These are phyloP conservation scores for Catharus ustulatus DNA, from an alignment of 2,797 vertebrate genomes.

Conservation along the genomic window DNA sequence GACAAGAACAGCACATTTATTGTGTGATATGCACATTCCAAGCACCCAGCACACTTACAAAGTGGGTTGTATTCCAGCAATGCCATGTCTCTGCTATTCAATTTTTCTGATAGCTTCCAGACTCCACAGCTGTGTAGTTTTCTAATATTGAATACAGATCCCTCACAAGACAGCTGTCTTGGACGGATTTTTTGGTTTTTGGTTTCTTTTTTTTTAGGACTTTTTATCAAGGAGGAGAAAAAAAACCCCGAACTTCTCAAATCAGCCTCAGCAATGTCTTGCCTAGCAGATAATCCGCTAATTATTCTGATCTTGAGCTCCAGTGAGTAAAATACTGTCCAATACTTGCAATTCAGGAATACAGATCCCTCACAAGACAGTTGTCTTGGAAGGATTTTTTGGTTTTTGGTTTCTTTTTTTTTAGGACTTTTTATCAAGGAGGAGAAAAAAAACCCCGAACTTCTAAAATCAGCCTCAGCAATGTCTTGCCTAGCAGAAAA, in stretches of 20 bases:
- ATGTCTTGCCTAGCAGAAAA: background rate
- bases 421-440: background rate
- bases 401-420: background rate
- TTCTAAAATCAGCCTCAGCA: slow-evolving; percentile 48
- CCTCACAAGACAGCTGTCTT: slow-evolving; percentile 65
- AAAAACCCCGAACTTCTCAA: background rate
- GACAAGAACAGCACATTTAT: slow-evolving; percentile 53
- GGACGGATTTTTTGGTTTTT: background rate
- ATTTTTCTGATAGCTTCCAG: slow-evolving; percentile 66
- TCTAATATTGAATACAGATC: slow-evolving; percentile 52
- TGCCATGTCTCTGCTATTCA: slow-evolving; percentile 55
- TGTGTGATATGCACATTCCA: slow-evolving; percentile 51
- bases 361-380: slow-evolving; percentile 58
- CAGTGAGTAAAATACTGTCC: background rate
- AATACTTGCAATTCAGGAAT: slow-evolving; percentile 32
- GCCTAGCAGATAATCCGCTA: slow-evolving; percentile 14
- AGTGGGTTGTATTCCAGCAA: slow-evolving; percentile 61
- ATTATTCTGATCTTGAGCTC: background rate
- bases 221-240: slow-evolving; percentile 49
- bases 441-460: background rate
- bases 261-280: background rate
- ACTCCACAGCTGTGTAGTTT: slow-evolving; percentile 71
- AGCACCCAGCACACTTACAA: slow-evolving; percentile 33
- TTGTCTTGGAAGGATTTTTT: slow-evolving; percentile 22
- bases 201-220: background rate